Percentiles rank a stretch among this genome's conserved stretches.
Conservation (phyloP, 2,113 vertebrate genomes). For the Nanorana parkeri region DNA sequence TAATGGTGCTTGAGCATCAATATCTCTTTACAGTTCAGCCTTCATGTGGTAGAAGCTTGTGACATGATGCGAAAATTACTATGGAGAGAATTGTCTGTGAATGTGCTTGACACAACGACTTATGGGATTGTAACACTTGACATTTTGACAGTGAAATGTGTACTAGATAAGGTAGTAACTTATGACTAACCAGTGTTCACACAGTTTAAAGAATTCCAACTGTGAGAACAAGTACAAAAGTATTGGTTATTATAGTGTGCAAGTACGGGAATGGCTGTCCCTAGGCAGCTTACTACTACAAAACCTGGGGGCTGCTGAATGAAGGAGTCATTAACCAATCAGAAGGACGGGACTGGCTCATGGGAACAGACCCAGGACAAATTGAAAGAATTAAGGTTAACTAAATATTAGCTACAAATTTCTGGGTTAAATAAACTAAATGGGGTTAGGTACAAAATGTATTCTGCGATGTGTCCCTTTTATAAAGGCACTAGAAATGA, state of each 20-base stretch:
- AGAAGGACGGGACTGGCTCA: too few relatives aligned
- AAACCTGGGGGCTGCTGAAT: too few relatives aligned
- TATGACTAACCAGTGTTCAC: not conserved
- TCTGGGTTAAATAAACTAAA: too few relatives aligned
- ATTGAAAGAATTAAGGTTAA: too few relatives aligned
- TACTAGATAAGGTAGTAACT: not conserved
- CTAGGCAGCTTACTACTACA: not conserved
- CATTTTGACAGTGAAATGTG: not conserved
- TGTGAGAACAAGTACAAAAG: not conserved
- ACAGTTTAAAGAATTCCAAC: not conserved
- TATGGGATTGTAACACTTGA: conserved; percentile 3
- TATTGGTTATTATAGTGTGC: not conserved
- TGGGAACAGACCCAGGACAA: too few relatives aligned
- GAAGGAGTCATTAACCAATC: too few relatives aligned
- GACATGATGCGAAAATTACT: not conserved
- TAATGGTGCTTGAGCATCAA: too few relatives aligned
- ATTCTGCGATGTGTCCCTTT: too few relatives aligned
- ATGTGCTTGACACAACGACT: conserved; percentile 2
- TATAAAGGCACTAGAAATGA: too few relatives aligned
- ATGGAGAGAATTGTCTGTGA: not conserved
- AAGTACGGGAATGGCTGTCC: not conserved
- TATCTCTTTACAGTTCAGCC: too few relatives aligned
- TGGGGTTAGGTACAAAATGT: too few relatives aligned
- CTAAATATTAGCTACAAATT: too few relatives aligned
- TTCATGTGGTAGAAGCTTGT: not conserved